These are phyloP conservation scores for Cyprinus carpio DNA, from an alignment of 2,113 vertebrate species.

Conservation along the genomic window DNA sequence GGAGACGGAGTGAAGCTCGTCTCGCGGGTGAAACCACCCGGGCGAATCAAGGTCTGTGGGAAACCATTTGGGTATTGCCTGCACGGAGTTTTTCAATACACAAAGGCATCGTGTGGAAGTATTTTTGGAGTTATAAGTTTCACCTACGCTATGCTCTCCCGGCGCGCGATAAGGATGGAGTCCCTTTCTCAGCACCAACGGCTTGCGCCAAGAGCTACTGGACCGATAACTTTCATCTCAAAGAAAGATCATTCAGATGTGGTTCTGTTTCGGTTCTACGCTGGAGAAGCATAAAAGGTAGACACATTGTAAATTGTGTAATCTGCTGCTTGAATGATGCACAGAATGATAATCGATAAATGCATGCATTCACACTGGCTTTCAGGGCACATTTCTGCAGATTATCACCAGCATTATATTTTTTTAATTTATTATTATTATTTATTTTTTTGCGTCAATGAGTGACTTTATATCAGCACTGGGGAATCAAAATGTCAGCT, in stretches of 20 bases:
- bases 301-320: not conserved
- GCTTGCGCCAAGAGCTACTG: conserved; percentile 33
- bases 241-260: conserved; percentile 51
- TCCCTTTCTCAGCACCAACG: conserved; percentile 44
- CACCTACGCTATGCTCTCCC: conserved; percentile 12
- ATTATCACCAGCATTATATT: not conserved
- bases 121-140: conserved; percentile 38
- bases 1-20: not conserved
- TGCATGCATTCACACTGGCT: not conserved
- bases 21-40: not conserved
- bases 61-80: conserved; percentile 10
- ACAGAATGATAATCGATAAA: not conserved
- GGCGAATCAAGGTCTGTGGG: not conserved
- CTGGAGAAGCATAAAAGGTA: conserved; percentile 66
- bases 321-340: not conserved
- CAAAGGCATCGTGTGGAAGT: conserved; percentile 18
- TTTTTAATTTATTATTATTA: not conserved
- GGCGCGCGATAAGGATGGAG: conserved; percentile 63
- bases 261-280: conserved; percentile 63
- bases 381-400: not conserved
- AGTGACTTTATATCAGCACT: not conserved
- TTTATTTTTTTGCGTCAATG: not conserved
- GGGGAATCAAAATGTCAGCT: not conserved
- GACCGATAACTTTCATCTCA: conserved; percentile 64
- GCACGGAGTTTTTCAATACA: not conserved